Evolutionary conservation across 2,113 vertebrate genomes (phyloP), one percentile per base, ranked within the genome.

Genomic region (Poeciliopsis turrubarensis): DNA sequence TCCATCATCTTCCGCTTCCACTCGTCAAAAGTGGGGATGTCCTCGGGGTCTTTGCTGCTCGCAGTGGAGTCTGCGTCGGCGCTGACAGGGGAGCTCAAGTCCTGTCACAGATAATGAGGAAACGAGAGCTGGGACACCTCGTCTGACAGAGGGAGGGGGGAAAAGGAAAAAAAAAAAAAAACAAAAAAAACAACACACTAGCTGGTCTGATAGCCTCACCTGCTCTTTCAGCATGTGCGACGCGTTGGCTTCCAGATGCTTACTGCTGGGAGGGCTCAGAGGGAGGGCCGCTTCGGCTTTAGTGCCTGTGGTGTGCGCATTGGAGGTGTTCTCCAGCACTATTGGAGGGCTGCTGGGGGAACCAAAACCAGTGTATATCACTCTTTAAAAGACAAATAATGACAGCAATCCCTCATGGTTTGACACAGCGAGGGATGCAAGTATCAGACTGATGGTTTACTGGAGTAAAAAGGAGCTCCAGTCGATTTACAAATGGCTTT

Each of bases 1-100:
- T 99, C 97, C 97, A 99, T 97, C 89, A 98, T 95, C 78, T 98
- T 97, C 83, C 97, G 96, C 77, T 97, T 99, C 98, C 98, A 99
- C 88, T 99, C 98, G 84, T 99, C 97, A 93, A 99, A 99, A 5
- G 98, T 99, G 78, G 97, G 98, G 92, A 98, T 99, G 91, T 99
- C 97, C 91, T 98, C 93, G 0, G 88, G 87, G 72, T 94, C 97
- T 92, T 96, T 98, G 86, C 92, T 82, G 78, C 92, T 92, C 80
- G 90, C 89, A 0, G 90, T 87, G 69, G 96, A 89, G 72, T 98
- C 97, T 34, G 93, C 89, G 87, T 97, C 97, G 87, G 92, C 82
- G 70, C 91, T 41, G 71, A 92, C 94, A 68, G 85, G 91, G 73
- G 94, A 90, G 76, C 93, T 94, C 57, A 17, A 27, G 37, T 81